Evolutionary conservation across 2,113 vertebrate genomes (phyloP), one percentile per base, ranked within the genome.

Genomic region (Benitochromis conjunctus): DNA sequence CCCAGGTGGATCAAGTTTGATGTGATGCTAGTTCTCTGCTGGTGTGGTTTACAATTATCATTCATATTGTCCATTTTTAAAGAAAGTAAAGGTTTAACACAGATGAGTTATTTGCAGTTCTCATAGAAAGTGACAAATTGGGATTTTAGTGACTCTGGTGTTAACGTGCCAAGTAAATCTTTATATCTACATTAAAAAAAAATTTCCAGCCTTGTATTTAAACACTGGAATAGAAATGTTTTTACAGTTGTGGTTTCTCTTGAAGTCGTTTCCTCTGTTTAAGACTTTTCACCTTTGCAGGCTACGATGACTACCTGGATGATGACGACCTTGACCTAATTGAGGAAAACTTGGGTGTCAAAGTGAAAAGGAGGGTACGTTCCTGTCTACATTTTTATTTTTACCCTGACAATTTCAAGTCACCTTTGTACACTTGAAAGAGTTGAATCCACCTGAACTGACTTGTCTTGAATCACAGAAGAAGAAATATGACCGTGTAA

Each of bases 251-350:
- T 19, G 21, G 18, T 13, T 41, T 31, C 7, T 58, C 1, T 29
- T 43, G 6, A 53, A 53, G 34, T 53, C 26, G 26, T 81, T 83
- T 84, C 8, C 29, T 36, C 21, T 86, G 26, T 80, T 64, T 76
- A 36, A 90, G 48, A 51, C 18, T 46, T 85, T 71, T 78, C 14
- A 41, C 69, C 64, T 21, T 78, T 80, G n/a, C 89, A 98, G 98
- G 94, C 94, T 98, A 97, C 83, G 98, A 99, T 9, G 98, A 99
- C 88, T 96, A 97, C 79, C 95, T 99, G 87, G 99, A 99, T 86
- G 99, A 99, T n/a, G 99, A 99, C 48, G 99, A 99, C 95, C 97
- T 99, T 81, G 98, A 98, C 88, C 97, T 99, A 26, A 99, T 99
- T 93, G 99, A 99, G 89, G 99, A 99, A 94, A 99, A 99, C 92